Base-by-base conservation (phyloP, 2,888 invertebrate species). In the Margaritifera margaritifera region DNA sequence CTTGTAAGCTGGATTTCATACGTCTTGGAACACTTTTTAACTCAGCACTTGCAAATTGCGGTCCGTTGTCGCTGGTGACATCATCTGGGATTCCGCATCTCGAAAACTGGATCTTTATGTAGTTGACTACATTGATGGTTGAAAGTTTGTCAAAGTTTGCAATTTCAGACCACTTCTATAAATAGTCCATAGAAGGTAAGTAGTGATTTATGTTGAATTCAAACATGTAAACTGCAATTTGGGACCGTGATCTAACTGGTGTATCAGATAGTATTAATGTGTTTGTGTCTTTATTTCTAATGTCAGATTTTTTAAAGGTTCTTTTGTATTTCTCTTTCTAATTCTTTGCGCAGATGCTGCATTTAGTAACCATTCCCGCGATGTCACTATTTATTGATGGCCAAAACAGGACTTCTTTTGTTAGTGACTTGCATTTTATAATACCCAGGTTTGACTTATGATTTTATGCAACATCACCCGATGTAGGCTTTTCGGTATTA, bases 91-190 rank as follows among this genome's bases (percentile, higher is more conserved):
- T 64, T 51, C 67, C 66, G 62, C 62, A 52, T 31, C 58, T 53
- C 42, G 64, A 66, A 50, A 66, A 62, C n/a, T 54, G 59, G 42
- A 66, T 54, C 51, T 66, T 69, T 27, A 68, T n/a, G 55, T 69
- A 55, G n/a, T 25, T 11, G 18, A 66, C 63, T 5, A 31, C 22
- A 56, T 62, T 42, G 4, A 60, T 52, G 54, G 61, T 59, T 53
- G 66, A 63, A 31, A 71, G n/a, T 24, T 68, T 57, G 25, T 68
- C 64, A 4, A 68, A 61, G n/a, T 68, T 71, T 2, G 42, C 57
- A 2, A 69, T 24, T 63, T 66, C 72, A 20, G 73, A 64, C 73
- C 73, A 73, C 62, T 71, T 70, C 8, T 66, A 70, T 50, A 64
- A 70, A 53, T 57, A 60, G 51, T 71, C 63, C 6, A 66, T 62